A percentile compares a stretch with the other conserved stretches of the same genome.
Evolutionary conservation across 2,888 invertebrate species (phyloP).

Genomic region (Oxyscelio sp.): DNA sequence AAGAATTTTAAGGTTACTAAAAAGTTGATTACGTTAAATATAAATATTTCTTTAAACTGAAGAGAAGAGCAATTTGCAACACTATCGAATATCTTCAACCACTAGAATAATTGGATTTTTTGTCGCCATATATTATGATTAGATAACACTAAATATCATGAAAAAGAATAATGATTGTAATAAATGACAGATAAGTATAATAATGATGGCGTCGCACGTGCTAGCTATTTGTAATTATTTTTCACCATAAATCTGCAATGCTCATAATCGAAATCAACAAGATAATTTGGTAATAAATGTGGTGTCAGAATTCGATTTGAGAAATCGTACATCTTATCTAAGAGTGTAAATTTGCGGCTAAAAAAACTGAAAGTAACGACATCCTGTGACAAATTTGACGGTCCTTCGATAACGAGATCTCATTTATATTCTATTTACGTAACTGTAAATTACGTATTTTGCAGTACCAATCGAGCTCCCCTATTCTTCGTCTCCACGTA

Average conservation of each 20-base stretch:
- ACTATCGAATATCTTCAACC: too few relatives aligned
- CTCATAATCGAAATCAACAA: slow-evolving; percentile 2
- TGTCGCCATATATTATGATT: too few relatives aligned
- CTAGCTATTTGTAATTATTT: slow-evolving; percentile 18
- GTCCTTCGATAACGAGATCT: slow-evolving; percentile 17
- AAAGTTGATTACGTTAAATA: too few relatives aligned
- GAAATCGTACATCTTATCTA: background rate
- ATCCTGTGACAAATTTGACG: slow-evolving; percentile 9
- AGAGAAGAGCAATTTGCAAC: too few relatives aligned
- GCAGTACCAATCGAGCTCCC: slow-evolving; percentile 38
- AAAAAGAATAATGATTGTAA: background rate
- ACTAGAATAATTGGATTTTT: too few relatives aligned
- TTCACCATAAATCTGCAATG: background rate
- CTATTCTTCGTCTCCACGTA: slow-evolving; percentile 43
- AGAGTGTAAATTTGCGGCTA: background rate
- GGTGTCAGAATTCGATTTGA: background rate
- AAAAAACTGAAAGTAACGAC: background rate
- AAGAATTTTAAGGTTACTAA: too few relatives aligned
- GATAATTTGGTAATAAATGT: background rate
- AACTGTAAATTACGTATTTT: slow-evolving; percentile 38
- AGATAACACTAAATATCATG: background rate
- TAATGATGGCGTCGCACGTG: background rate
- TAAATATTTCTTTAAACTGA: too few relatives aligned
- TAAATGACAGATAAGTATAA: background rate
- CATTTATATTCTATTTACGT: slow-evolving; percentile 54